Base-by-base conservation (phyloP, 1,140 invertebrate genomes). In the Cydia pomonella region DNA sequence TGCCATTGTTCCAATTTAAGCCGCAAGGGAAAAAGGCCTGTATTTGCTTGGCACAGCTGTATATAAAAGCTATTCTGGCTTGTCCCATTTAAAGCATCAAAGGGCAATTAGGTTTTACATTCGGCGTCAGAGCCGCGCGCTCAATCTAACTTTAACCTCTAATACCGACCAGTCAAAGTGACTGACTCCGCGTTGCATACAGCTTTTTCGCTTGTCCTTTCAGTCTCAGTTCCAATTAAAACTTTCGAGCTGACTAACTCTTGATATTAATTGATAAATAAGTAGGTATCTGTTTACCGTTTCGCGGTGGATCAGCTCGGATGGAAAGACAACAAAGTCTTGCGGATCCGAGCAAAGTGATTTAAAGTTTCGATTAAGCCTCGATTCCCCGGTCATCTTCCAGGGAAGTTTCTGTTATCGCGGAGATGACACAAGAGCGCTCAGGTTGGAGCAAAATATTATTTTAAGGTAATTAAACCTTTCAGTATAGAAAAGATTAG, bases 41-140 rank as follows among this genome's bases (percentile, higher is more conserved):
- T 18, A 82, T 73, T 85, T 18, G 23, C 12, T 21, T 38, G 44
- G 9, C 38, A 13, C n/a, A 59, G 23, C 6, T 13, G 59, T 71
- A 76, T 13, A 23, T 23, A 27, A 63, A 47, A 33, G 83, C 83
- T 87, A 85, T 88, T 87, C 85, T 81, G 80, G 83, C 81, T 79
- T 80, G 84, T 80, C 77, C 82, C 83, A 85, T 86, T 88, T 88
- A 85, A 87, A 86, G 84, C 86, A 87, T 87, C 84, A 87, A 87
- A 86, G 87, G 86, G 80, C 88, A 86, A 90, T 90, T 90, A 86
- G 85, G 84, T 90, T 90, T 90, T 87, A 90, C 84, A 88, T 88
- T 83, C 82, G 85, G 85, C 87, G 81, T 79, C 82, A 80, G 80
- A 82, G 80, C 78, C 47, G n/a, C 81, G 83, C 81, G 88, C 85